A percentile compares a stretch with the other conserved stretches of the same genome.
Conservation (phyloP, 2,113 vertebrate species). For the Ochotona curzoniae region DNA sequence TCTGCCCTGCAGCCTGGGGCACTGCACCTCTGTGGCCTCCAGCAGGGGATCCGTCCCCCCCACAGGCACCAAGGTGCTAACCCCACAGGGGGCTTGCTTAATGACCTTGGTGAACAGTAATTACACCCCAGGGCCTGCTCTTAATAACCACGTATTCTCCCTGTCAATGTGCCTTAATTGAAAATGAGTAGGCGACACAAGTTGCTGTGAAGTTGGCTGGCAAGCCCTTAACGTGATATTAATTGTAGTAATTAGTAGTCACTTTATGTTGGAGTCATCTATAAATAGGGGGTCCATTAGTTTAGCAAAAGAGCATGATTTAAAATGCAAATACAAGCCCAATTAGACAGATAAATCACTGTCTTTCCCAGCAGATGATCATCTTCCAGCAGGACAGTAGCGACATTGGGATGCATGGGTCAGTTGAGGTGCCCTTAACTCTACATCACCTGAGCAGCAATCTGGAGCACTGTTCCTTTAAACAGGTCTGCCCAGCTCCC, state of each 20-base stretch:
- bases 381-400: neutral
- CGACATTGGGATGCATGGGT: neutral
- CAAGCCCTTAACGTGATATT: conserved; percentile 87
- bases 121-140: conserved; percentile 85
- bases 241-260: conserved; percentile 92
- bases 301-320: conserved; percentile 86
- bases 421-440: conserved; percentile 7
- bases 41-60: neutral
- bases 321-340: conserved; percentile 89
- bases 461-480: conserved; percentile 58
- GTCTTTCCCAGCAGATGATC: conserved; percentile 65
- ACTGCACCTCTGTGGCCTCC: neutral
- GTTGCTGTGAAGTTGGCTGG: conserved; percentile 86
- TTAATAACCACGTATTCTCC: conserved; percentile 87
- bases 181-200: conserved; percentile 88
- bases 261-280: conserved; percentile 89
- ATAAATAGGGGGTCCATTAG: conserved; percentile 89
- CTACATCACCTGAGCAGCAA: rapidly evolving
- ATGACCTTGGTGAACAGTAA: conserved; percentile 85
- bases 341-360: conserved; percentile 79
- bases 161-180: conserved; percentile 88
- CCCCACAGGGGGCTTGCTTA: conserved; percentile 75
- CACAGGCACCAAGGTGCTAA: conserved; percentile 52
- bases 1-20: neutral
- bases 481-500: neutral